These are phyloP conservation scores for Lagocephalus sceleratus DNA, from an alignment of 2,797 vertebrate genomes.

Conservation along the genomic window DNA sequence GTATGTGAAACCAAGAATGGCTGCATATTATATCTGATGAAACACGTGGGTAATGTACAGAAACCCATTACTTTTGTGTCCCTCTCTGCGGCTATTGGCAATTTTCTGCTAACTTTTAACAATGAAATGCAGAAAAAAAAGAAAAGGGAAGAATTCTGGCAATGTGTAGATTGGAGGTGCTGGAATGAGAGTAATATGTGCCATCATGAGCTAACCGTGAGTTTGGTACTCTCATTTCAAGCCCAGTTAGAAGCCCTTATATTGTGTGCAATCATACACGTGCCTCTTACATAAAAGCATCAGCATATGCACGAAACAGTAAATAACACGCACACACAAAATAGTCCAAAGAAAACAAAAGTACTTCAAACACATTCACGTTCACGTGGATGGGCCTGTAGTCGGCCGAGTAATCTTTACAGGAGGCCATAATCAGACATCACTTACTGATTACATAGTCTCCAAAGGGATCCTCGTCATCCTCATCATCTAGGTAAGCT, in stretches of 20 bases:
- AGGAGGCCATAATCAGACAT: slow-evolving; percentile 26
- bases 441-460: slow-evolving; percentile 80
- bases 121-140: slow-evolving; percentile 9
- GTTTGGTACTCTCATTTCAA: slow-evolving; percentile 11
- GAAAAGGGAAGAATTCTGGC: background rate
- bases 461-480: slow-evolving; percentile 71
- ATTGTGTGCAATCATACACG: slow-evolving; percentile 11
- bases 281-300: slow-evolving; percentile 19
- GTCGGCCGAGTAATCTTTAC: slow-evolving; percentile 8
- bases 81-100: slow-evolving; percentile 8
- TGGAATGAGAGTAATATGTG: slow-evolving; percentile 26
- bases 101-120: slow-evolving; percentile 24
- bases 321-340: slow-evolving; percentile 29
- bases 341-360: slow-evolving; percentile 19
- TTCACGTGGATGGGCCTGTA: slow-evolving; percentile 4
- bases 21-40: slow-evolving; percentile 40
- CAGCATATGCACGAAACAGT: slow-evolving; percentile 16
- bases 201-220: slow-evolving; percentile 8
- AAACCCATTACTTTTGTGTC: slow-evolving; percentile 41
- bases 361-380: slow-evolving; percentile 43
- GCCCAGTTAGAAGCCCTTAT: slow-evolving; percentile 20
- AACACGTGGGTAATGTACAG: slow-evolving; percentile 44
- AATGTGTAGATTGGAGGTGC: slow-evolving; percentile 9
- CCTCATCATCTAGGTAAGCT: slow-evolving; percentile 71
- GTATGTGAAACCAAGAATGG: slow-evolving; percentile 50